Conservation (phyloP, 2,113 vertebrate genomes). For the human region GRCh38 chr11:38615001-38615500, state of each 20-base stretch:
- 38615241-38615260: not conserved
- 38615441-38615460: not conserved
- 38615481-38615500: not conserved
- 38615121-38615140: not conserved
- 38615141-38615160: not conserved
- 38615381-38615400: not conserved
- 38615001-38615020: not conserved
- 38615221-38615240: not conserved
- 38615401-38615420: not conserved
- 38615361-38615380: not conserved
- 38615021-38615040: not conserved
- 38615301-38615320: not conserved
- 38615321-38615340: not conserved
- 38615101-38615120: not conserved
- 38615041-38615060: not conserved
- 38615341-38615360: not conserved
- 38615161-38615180: not conserved
- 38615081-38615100: not conserved
- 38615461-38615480: not conserved
- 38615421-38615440: not conserved
- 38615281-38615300: not conserved
- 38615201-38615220: not conserved
- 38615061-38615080: not conserved
- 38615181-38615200: not conserved
- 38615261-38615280: not conserved